Base-by-base conservation (phyloP, 2,113 vertebrate genomes). In the Channa maculata region DNA sequence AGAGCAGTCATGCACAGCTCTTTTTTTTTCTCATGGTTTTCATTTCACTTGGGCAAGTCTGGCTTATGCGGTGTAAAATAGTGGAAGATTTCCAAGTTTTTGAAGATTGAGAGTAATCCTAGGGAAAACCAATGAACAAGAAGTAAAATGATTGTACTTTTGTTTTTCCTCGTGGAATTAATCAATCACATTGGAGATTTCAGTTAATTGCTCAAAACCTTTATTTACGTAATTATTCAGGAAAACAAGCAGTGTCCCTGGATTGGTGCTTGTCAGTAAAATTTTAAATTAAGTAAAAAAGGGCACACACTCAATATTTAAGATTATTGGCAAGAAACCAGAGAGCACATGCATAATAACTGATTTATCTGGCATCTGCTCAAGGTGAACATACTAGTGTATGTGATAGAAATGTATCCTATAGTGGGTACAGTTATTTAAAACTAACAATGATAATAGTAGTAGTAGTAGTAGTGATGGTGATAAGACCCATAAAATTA, bases 1-100 rank as follows among this genome's bases (percentile, higher is more conserved):
- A 54, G 51, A 55, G 52, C 73, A 65, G 51, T 67, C 75, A 76
- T 64, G 66, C 67, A 74, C 48, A 68, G 62, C 59, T 34, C 8
- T 66, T 46, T 66, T n/a, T 24, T 44, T 38, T 33, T 46, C 13
- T 24, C 3, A 43, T 53, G 45, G 44, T 39, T 74, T 51, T 37
- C 8, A 72, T 76, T 74, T 75, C 45, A 55, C 60, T 54, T 5
- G 34, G 39, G 46, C 49, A 59, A 46, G 63, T 75, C 57, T 72
- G 44, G 39, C 39, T 49, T 60, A 68, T 61, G 58, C 61, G 49
- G 67, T 71, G 62, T 65, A 62, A 80, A 76, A 63, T 14, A 46
- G 39, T 64, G 24, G 3, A 60, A 50, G 48, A 65, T 57, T 64
- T 74, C 59, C 33, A 38, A 64, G 24, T 33, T 53, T 43, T 39